Percentiles rank a stretch among this genome's conserved stretches.
Conservation (phyloP, 2,888 invertebrate genomes). For the Panorpa germanica region DNA sequence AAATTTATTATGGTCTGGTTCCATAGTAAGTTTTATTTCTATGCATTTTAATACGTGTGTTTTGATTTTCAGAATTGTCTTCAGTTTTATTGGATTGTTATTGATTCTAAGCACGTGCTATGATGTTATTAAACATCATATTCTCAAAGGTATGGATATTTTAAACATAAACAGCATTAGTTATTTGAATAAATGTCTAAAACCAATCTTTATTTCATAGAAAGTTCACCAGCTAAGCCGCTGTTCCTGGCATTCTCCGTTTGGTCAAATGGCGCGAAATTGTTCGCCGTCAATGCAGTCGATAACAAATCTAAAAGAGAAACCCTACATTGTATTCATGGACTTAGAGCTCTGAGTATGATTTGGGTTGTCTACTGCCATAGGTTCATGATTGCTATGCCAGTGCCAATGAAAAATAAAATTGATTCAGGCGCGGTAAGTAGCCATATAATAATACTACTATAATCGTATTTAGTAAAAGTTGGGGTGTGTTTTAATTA, state of each 20-base stretch:
- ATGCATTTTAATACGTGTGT: constrained; percentile 6
- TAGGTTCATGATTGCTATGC: constrained; percentile 10
- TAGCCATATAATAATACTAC: too few species aligned
- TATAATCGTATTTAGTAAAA: too few species aligned
- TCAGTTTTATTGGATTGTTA: constrained; percentile 13
- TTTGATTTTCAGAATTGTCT: constrained; percentile 14
- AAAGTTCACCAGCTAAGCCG: constrained; percentile 15
- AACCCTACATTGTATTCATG: constrained; percentile 25
- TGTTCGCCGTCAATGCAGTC: constrained; percentile 20
- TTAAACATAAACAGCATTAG: too few species aligned
- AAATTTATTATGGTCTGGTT: too few species aligned
- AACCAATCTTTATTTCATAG: neutral
- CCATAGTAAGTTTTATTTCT: too few species aligned
- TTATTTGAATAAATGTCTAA: too few species aligned
- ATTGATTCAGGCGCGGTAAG: constrained; percentile 8
- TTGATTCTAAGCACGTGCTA: constrained; percentile 14
- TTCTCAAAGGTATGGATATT: too few species aligned
- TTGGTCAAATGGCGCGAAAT: constrained; percentile 23
- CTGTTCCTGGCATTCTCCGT: constrained; percentile 22
- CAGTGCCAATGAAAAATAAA: constrained; percentile 14
- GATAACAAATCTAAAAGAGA: constrained; percentile 20
- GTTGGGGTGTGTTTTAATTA: too few species aligned
- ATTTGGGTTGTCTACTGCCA: constrained; percentile 29
- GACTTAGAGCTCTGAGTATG: constrained; percentile 25
- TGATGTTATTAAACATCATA: constrained; percentile 14